Evolutionary conservation across 64 coral and sea anemone genomes (phyloP), one percentile per base, ranked within the genome.

Genomic region (Montipora foliosa): DNA sequence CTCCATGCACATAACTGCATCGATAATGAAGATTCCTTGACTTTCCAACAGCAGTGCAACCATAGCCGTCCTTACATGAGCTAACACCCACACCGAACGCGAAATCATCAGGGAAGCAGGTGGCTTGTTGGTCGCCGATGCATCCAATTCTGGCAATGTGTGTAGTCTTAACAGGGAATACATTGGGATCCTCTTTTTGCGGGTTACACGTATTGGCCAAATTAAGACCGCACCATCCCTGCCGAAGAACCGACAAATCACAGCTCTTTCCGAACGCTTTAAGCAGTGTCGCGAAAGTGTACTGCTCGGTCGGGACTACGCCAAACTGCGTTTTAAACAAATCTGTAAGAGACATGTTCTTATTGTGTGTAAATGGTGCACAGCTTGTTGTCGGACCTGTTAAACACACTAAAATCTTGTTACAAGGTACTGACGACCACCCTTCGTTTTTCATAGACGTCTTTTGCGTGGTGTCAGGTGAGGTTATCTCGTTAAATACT

Each of bases 371-470:
- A 25, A 97, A 97, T 8, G 96, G 78, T 4, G 96, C 96, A 46
- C 96, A 97, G 14, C 96, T 93, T 1, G 96, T 87, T 5, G 75
- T 84, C 5, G 83, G 88, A 2, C 96, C 96, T 13, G 96, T 95
- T 24, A 97, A 91, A 13, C 96, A 97, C 19, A 97, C 46, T 85
- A 97, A 44, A 24, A 97, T 46, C 16, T 62, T 90, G 16, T 92
- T 87, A 6, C 96, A 78, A 10, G 49, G 87, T 57, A 97, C 2
- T 13, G 20, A 68, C 46, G 88, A 91, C 96, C 96, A 97, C 4
- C 96, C 96, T 29, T 97, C 93, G 73, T 97, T 97, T 90, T 97
- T 97, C 96, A 97, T 97, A 15, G 96, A 95, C 9, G 93, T 89
- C 15, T 79, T 92, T 72, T 91, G 89, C 6, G 93, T 92, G 4